These are phyloP conservation scores for Lepus americanus DNA, from an alignment of 2,113 vertebrate species.

Conservation along the genomic window DNA sequence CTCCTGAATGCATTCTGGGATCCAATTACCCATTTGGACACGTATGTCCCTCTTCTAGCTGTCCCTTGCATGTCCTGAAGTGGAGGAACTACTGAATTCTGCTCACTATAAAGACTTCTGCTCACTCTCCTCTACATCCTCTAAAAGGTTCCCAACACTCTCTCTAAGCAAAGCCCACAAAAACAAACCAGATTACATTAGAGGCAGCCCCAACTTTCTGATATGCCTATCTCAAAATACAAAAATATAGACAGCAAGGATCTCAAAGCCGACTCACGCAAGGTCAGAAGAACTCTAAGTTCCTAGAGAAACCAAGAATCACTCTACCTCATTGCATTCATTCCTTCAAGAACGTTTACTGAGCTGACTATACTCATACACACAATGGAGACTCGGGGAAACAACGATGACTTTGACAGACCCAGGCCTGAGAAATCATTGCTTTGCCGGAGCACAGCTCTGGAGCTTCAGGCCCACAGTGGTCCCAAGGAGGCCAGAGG, in stretches of 20 bases:
- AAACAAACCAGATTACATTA: slow-evolving; percentile 5
- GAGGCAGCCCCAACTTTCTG: neutral
- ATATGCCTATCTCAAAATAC: slow-evolving; percentile 52
- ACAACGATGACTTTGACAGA: neutral
- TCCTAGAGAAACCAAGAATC: slow-evolving; percentile 32
- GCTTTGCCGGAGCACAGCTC: neutral
- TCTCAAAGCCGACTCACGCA: slow-evolving; percentile 37
- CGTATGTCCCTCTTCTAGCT: neutral
- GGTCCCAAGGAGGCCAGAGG: neutral
- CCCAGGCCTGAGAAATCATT: neutral
- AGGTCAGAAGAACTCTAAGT: slow-evolving; percentile 33
- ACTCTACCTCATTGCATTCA: slow-evolving; percentile 18
- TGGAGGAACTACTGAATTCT: slow-evolving; percentile 43
- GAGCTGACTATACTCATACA: neutral
- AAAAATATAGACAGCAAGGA: slow-evolving; percentile 34
- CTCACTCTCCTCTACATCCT: neutral
- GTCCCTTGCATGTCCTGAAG: neutral
- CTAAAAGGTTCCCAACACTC: neutral
- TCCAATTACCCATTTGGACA: neutral
- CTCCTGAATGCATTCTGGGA: neutral
- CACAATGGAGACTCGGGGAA: neutral
- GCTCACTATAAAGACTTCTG: slow-evolving; percentile 31
- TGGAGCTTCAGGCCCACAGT: neutral
- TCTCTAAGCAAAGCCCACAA: slow-evolving; percentile 44
- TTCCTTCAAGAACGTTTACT: slow-evolving; percentile 46